Evolutionary conservation across 2,888 invertebrate species (phyloP), one percentile per base, ranked within the genome.

Genomic region (Apantesis nais): DNA sequence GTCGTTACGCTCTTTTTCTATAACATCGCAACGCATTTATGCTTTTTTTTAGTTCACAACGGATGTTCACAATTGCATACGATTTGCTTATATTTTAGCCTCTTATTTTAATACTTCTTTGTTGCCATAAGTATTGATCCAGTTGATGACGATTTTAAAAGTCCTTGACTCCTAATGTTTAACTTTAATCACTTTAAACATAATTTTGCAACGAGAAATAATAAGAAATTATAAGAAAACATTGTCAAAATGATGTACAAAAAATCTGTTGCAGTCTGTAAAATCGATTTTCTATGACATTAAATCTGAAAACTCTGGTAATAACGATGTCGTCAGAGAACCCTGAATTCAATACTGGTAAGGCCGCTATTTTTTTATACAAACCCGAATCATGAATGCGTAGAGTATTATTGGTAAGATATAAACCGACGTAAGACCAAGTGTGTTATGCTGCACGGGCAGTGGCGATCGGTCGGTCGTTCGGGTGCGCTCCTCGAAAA

Each of bases 401-500:
- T 68, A 69, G 48, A 76, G 71, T 71, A 74, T 74, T 72, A 78
- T 72, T 71, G 64, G 71, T 77, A 75, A 78, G 69, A 77, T 76
- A 78, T 78, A 81, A 80, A 80, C 69, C 77, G 76, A 78, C 71
- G 80, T 83, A 82, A 83, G 77, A 79, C 69, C 66, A 76, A 79
- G 77, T 77, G 80, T 78, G 83, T 82, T 81, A 78, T 80, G 81
- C 75, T 76, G 82, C 83, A 81, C 83, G 79, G 80, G 81, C 84
- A 78, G 60, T 48, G 62, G 72, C 58, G 65, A 69, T 60, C 58
- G 79, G 62, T 75, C 78, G 80, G 70, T 72, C 77, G 80, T 75
- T 83, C 84, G 84, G 84, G 83, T 81, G 84, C 84, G 80, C 84
- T 86, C 83, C 80, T 85, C 90, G 76, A 84, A 93, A 94, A 95